Percentiles rank a stretch among this genome's conserved stretches.
Evolutionary conservation across 2,888 invertebrate species (phyloP).

Genomic region (Heliothis peltigera): DNA sequence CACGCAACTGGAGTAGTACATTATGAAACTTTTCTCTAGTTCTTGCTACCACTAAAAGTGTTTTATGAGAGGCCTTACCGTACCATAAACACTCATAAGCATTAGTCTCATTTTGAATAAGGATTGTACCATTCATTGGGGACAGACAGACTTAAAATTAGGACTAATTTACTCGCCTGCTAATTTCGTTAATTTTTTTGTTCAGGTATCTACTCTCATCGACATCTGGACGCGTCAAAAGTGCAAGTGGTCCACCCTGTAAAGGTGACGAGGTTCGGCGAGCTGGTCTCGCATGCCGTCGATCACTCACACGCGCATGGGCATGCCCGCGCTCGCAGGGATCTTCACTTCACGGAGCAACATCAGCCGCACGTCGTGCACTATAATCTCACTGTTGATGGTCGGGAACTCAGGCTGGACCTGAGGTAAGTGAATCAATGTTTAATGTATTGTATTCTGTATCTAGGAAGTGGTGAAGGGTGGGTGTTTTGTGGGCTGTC

Average conservation of each 20-base stretch:
- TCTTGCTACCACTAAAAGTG: not conserved
- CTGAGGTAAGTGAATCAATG: slow-evolving; percentile 75
- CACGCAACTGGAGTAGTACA: slow-evolving; percentile 1
- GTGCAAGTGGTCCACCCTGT: slow-evolving; percentile 91
- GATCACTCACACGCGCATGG: slow-evolving; percentile 89
- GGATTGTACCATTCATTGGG: no score
- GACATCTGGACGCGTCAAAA: slow-evolving; percentile 85
- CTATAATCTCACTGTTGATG: slow-evolving; percentile 87
- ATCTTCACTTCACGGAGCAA: slow-evolving; percentile 77
- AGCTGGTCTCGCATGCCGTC: slow-evolving; percentile 88
- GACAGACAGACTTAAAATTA: not conserved
- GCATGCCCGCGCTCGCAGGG: slow-evolving; percentile 87
- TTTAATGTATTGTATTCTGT: not conserved
- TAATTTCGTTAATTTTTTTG: not conserved
- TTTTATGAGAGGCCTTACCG: not conserved
- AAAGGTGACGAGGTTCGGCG: slow-evolving; percentile 90
- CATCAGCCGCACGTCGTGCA: slow-evolving; percentile 79
- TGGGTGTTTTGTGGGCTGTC: no score
- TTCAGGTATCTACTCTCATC: slow-evolving; percentile 87
- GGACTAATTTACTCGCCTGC: not conserved
- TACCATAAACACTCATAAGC: not conserved
- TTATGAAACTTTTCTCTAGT: slow-evolving; percentile 11
- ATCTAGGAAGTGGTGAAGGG: no score
- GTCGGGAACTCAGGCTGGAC: slow-evolving; percentile 83
- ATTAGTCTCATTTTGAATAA: not conserved